These are phyloP conservation scores for Mesochorus sp. DNA, from an alignment of 2,888 invertebrate genomes.

Conservation along the genomic window DNA sequence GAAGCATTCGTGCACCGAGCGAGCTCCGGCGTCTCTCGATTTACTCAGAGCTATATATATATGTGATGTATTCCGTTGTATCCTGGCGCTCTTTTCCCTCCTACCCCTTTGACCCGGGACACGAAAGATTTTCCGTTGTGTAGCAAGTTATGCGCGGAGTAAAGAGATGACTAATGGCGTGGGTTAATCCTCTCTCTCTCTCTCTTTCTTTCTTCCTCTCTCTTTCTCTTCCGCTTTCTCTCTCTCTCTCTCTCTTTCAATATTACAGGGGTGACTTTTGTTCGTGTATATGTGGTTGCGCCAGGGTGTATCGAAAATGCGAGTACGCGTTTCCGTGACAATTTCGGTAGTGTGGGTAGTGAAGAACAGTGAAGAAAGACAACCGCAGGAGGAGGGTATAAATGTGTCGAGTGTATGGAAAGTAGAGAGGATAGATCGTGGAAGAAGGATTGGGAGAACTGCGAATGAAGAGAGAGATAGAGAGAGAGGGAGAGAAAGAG, in stretches of 20 bases:
- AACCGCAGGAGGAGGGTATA: conserved; percentile 11
- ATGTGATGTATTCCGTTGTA: not conserved
- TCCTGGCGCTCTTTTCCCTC: too few relatives aligned
- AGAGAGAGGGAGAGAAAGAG: not conserved
- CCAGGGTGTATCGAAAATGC: too few relatives aligned
- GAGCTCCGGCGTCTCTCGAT: not conserved
- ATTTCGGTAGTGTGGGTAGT: too few relatives aligned
- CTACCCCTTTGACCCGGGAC: not conserved
- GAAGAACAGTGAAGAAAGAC: conserved; percentile 24
- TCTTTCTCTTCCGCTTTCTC: conserved; percentile 49
- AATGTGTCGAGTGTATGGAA: conserved; percentile 34
- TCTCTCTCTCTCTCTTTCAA: not conserved
- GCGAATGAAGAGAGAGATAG: not conserved
- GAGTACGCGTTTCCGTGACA: too few relatives aligned
- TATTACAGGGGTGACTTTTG: too few relatives aligned
- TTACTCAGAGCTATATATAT: conserved; percentile 8
- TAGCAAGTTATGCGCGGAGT: conserved; percentile 63
- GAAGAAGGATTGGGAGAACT: too few relatives aligned
- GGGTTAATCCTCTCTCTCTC: conserved; percentile 75
- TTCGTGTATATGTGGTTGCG: not conserved
- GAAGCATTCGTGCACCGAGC: conserved; percentile 25
- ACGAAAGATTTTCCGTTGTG: conserved; percentile 38
- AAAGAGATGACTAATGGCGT: conserved; percentile 78
- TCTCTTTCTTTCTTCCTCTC: not conserved
- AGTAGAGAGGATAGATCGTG: conserved; percentile 9